Evolutionary conservation across 2,888 invertebrate genomes (phyloP).

Genomic region (Loripinus fragilis): DNA sequence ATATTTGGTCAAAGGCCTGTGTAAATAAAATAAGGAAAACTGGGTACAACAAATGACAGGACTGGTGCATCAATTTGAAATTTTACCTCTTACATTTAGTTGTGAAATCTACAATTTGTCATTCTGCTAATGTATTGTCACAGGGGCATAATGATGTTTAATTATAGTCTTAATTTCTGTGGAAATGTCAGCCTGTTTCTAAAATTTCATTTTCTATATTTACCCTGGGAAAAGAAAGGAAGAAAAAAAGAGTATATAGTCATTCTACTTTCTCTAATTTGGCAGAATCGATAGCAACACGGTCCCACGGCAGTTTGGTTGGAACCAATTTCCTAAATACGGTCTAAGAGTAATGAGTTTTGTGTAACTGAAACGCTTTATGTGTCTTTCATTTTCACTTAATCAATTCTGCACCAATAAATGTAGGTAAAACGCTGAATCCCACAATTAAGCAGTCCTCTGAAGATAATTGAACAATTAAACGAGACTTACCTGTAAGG

Average conservation of each 20-base stretch:
- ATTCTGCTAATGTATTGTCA: too few species aligned
- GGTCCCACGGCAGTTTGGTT: slow-evolving; percentile 10
- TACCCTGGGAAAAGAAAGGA: not conserved
- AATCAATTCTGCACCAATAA: not conserved
- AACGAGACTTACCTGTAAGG: too few species aligned
- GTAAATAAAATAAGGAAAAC: too few species aligned
- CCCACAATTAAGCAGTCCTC: too few species aligned
- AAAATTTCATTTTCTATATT: slow-evolving; percentile 1
- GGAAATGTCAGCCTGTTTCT: not conserved
- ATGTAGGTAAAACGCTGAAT: not conserved
- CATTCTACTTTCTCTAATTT: not conserved
- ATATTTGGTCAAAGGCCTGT: too few species aligned
- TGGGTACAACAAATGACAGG: too few species aligned
- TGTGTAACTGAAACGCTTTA: slow-evolving; percentile 5
- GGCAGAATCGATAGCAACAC: not conserved
- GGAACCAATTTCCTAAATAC: slow-evolving; percentile 21
- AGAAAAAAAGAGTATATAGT: not conserved
- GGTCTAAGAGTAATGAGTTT: slow-evolving; percentile 11
- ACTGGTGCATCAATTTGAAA: too few species aligned
- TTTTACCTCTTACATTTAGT: too few species aligned
- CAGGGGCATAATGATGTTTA: too few species aligned
- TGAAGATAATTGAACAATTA: too few species aligned
- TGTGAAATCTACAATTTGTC: too few species aligned
- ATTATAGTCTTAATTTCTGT: too few species aligned
- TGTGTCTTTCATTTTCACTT: not conserved